phyloP scores from a whole-genome alignment of 1,140 invertebrate genomes.

The Elymnias hypermnestra region DNA sequence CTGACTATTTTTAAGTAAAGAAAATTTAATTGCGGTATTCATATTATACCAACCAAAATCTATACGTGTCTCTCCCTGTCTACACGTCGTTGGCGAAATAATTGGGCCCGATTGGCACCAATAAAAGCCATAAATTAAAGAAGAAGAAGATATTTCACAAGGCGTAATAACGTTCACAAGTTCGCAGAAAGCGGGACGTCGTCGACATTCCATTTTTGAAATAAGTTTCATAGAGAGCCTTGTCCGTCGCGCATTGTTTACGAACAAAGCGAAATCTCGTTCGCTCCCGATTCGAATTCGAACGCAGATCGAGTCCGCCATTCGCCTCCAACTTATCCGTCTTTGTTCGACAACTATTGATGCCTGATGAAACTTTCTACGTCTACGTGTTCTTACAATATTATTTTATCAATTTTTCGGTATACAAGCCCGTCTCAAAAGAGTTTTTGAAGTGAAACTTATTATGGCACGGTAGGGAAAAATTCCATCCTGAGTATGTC shows the following conservation, averaged over 20 bases:
- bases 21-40: too few relatives aligned
- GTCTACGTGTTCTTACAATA: slow-evolving; percentile 27
- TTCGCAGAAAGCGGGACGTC: background rate
- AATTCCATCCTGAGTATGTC: too few relatives aligned
- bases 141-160: background rate
- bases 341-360: slow-evolving; percentile 60
- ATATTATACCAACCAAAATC: too few relatives aligned
- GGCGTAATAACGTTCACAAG: background rate
- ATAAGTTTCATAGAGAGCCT: slow-evolving; percentile 48
- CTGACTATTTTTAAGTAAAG: too few relatives aligned
- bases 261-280: slow-evolving; percentile 56
- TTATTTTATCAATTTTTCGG: slow-evolving; percentile 11
- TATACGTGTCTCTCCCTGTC: too few relatives aligned
- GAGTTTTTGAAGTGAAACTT: too few relatives aligned
- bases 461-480: too few relatives aligned
- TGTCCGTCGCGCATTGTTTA: slow-evolving; percentile 55
- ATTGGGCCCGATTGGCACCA: too few relatives aligned
- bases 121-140: too few relatives aligned
- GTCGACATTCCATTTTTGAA: slow-evolving; percentile 33
- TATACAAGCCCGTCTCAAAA: background rate
- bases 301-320: slow-evolving; percentile 36
- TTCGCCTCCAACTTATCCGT: slow-evolving; percentile 49
- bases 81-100: too few relatives aligned
- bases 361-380: slow-evolving; percentile 48
- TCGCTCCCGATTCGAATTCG: slow-evolving; percentile 36